Evolutionary conservation across 1,140 invertebrate species (phyloP), one percentile per base, ranked within the genome.

Genomic region (Scaptomyza pallida): DNA sequence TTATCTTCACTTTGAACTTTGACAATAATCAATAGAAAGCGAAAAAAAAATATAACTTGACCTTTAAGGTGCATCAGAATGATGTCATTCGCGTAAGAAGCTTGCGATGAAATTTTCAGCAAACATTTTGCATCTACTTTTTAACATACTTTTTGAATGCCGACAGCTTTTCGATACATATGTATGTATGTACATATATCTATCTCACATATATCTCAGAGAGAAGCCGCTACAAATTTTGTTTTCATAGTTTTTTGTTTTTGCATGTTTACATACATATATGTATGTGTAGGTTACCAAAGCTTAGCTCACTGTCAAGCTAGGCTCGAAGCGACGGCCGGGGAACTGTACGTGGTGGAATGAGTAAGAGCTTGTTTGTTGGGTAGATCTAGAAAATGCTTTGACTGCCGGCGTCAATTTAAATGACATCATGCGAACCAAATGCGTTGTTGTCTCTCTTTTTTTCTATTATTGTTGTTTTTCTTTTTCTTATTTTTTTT

Each of bases 391-490:
- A 64, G 75, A 79, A 60, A 61, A 48, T 71, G 33, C 43, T 63
- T 55, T 13, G 26, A 35, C 15, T 37, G 12, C 10, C 15, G 51
- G 60, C 44, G 47, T 9, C 23, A 37, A 13, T 26, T 2, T 26
- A 59, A 60, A 85, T 82, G 79, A 82, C 79, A 82, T 82, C 79
- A 82, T 79, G 67, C 71, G 54, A 75, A 76, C 19, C 19, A 65
- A 65, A 57, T 71, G 61, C 61, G 68, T 45, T 40, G 55, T 72
- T 30, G 8, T 30, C 1, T 2, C 4, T 4, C 4, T 4, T 21
- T 21, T 21, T 21, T 21, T n/a, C n/a, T n/a, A n/a, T n/a, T 30
- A 9, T 9, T 30, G 26, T 30, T 30, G 26, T 30, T 30, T 8
- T 30, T 30, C 8, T 9, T 30, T 70, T 15, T 51, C n/a, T n/a